phyloP scores from a whole-genome alignment of 2,797 vertebrate species.

The Peromyscus eremicus region DNA sequence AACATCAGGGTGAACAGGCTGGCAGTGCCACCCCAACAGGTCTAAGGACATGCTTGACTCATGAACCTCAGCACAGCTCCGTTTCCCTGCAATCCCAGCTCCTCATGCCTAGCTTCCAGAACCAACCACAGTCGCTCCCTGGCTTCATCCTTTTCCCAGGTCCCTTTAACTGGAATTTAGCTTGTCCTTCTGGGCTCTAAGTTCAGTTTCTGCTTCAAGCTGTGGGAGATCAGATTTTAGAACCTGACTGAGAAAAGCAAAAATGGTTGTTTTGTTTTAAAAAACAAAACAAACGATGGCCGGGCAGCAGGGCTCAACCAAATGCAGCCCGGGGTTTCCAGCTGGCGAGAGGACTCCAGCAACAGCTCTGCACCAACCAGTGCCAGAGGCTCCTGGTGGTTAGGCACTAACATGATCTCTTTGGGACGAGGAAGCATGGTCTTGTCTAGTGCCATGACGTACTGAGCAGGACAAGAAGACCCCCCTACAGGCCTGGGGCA shows the following conservation, averaged over 20 bases:
- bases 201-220: constrained; percentile 36
- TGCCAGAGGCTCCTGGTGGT: not conserved
- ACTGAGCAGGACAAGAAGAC: not conserved
- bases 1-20: not conserved
- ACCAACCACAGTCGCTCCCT: not conserved
- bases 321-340: not conserved
- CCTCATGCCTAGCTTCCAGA: not conserved
- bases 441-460: not conserved
- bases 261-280: not conserved
- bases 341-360: not conserved
- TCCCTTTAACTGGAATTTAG: not conserved
- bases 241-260: constrained; percentile 32
- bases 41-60: not conserved
- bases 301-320: not conserved
- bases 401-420: not conserved
- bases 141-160: not conserved
- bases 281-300: not conserved
- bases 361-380: not conserved
- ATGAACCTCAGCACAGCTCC: fast-evolving
- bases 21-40: too few relatives aligned
- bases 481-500: not conserved
- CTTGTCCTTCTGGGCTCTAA: not conserved
- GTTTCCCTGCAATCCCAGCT: too few relatives aligned
- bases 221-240: constrained; percentile 5
- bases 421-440: not conserved